phyloP scores from a whole-genome alignment of 2,113 vertebrate genomes.

The Sialia sialis region DNA sequence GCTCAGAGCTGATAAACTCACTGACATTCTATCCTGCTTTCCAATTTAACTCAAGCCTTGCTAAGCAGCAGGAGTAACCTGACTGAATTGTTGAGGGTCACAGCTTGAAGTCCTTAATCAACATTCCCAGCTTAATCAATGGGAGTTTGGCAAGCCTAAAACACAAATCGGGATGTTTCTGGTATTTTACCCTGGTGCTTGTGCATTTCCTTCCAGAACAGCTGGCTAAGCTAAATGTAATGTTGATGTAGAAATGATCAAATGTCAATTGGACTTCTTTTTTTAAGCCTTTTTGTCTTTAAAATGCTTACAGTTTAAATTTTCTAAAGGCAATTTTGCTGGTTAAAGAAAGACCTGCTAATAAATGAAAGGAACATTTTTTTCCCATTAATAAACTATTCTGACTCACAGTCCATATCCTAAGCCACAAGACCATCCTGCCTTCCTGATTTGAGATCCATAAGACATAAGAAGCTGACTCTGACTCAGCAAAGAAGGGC shows the following conservation, averaged over 20 bases:
- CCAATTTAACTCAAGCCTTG: constrained; percentile 13
- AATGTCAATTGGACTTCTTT: not conserved
- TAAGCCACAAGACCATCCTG: constrained; percentile 1
- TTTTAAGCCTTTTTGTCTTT: not conserved
- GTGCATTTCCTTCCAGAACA: not conserved
- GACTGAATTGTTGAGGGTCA: not conserved
- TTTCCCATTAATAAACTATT: not conserved
- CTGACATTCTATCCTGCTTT: not conserved
- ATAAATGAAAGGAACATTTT: not conserved
- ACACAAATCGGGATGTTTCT: not conserved
- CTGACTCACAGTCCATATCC: not conserved
- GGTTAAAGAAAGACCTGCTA: not conserved
- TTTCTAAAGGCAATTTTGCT: not conserved
- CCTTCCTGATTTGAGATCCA: not conserved
- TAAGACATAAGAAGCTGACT: not conserved
- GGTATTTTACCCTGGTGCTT: not conserved
- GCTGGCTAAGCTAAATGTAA: not conserved
- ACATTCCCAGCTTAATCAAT: constrained; percentile 10
- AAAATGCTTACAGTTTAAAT: not conserved
- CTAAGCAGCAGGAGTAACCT: constrained; percentile 1
- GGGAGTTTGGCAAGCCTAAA: not conserved
- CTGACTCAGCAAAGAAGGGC: not conserved
- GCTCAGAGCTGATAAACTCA: constrained; percentile 35
- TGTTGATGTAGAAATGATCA: not conserved
- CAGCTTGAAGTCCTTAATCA: constrained; percentile 49